A percentile compares a stretch with the other conserved stretches of the same genome.
phyloP scores from a whole-genome alignment of 2,888 invertebrate genomes.

The Lydus trimaculatus region DNA sequence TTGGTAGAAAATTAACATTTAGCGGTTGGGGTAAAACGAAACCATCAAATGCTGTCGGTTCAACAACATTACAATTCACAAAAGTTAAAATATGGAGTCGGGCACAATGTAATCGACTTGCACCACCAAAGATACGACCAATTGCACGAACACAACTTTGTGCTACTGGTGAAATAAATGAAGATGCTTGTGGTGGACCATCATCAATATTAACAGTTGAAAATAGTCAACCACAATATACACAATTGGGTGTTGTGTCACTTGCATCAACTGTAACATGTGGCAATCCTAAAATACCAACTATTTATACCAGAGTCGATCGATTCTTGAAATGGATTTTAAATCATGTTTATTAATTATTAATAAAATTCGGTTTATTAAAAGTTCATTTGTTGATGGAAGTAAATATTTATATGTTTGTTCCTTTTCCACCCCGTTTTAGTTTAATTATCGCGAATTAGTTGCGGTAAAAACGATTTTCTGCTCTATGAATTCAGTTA shows the following conservation, averaged over 20 bases:
- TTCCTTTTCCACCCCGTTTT: too few species aligned
- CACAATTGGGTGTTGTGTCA: conserved; percentile 66
- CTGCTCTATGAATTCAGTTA: background rate
- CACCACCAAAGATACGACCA: conserved; percentile 46
- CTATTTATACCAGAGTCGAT: conserved; percentile 72
- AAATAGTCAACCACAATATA: conserved; percentile 54
- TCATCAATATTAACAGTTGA: conserved; percentile 55
- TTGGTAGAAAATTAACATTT: conserved; percentile 63
- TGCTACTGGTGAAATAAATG: conserved; percentile 66
- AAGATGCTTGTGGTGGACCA: conserved; percentile 74
- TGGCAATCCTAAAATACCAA: conserved; percentile 67
- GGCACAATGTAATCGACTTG: conserved; percentile 42
- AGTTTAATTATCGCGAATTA: background rate
- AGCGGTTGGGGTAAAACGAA: conserved; percentile 79
- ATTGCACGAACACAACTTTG: conserved; percentile 65
- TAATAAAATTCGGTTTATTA: too few species aligned
- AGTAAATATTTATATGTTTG: too few species aligned
- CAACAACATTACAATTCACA: conserved; percentile 46
- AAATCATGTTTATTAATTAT: conserved; percentile 55
- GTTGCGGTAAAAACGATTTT: background rate
- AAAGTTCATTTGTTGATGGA: too few species aligned
- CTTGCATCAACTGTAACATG: conserved; percentile 62
- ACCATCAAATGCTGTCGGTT: conserved; percentile 49
- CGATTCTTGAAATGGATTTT: conserved; percentile 72
- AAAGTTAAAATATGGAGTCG: conserved; percentile 44